Conservation (phyloP, 2,888 invertebrate genomes). For the Auanema freiburgensis region DNA sequence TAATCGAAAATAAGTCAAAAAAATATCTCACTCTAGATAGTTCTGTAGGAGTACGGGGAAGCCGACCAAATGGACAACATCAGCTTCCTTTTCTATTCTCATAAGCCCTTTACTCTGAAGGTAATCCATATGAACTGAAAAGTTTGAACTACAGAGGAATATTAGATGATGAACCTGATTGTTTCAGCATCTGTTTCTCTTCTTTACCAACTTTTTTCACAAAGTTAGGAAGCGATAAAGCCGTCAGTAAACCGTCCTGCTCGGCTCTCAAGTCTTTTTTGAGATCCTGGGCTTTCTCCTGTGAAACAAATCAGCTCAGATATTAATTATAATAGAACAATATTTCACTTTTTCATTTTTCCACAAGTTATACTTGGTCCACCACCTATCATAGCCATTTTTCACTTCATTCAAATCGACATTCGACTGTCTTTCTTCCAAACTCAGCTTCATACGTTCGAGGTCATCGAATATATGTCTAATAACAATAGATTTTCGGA, state of each 20-base stretch:
- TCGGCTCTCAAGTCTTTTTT: conserved; percentile 33
- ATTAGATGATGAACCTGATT: conserved; percentile 24
- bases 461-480: conserved; percentile 32
- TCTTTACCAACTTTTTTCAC: conserved; percentile 27
- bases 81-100: conserved; percentile 37
- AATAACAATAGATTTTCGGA: too few relatives aligned
- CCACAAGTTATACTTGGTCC: conserved; percentile 31
- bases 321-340: too few relatives aligned
- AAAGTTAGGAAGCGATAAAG: conserved; percentile 40
- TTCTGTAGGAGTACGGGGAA: conserved; percentile 39
- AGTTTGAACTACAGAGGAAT: neutral
- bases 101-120: conserved; percentile 36
- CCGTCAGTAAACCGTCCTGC: conserved; percentile 39
- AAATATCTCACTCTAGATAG: conserved; percentile 15
- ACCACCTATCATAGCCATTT: conserved; percentile 42
- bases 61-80: conserved; percentile 39
- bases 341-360: conserved; percentile 13
- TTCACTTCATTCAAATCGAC: conserved; percentile 31
- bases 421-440: conserved; percentile 34
- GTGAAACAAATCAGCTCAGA: too few relatives aligned
- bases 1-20: neutral
- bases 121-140: conserved; percentile 39
- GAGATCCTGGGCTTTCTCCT: conserved; percentile 19
- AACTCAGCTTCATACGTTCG: conserved; percentile 26
- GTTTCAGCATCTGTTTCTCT: conserved; percentile 28